Conservation (phyloP, 30 jellyfish, hydroid and myxozoan species). For the Rhopilema esculentum region DNA sequence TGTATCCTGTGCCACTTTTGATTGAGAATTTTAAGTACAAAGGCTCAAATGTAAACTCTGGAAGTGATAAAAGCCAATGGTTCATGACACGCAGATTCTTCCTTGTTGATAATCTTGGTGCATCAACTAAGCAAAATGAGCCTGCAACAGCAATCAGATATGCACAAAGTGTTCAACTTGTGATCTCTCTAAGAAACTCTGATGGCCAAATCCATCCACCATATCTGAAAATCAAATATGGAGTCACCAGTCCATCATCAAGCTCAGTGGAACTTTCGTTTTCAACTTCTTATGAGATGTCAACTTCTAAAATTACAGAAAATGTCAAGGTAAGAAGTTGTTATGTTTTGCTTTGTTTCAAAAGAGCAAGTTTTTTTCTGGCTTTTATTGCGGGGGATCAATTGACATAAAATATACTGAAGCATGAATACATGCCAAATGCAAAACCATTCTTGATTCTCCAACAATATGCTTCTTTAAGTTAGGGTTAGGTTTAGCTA, state of each 20-base stretch:
- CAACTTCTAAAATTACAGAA: conserved; percentile 44
- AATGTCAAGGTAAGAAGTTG: conserved; percentile 77
- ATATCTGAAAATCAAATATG: conserved; percentile 76
- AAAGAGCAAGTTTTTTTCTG: neutral
- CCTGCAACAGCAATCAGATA: conserved; percentile 70
- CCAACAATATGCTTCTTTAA: too few relatives aligned
- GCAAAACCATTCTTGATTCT: too few relatives aligned
- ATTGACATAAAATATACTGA: too few relatives aligned
- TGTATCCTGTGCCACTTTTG: conserved; percentile 89
- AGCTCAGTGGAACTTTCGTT: conserved; percentile 64
- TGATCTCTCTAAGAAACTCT: conserved; percentile 61
- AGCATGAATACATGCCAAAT: too few relatives aligned
- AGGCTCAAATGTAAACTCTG: conserved; percentile 68
- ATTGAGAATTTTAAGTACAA: conserved; percentile 57
- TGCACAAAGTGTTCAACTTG: conserved; percentile 74
- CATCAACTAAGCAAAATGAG: conserved; percentile 41
- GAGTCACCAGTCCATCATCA: conserved; percentile 42
- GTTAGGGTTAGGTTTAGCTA: too few relatives aligned
- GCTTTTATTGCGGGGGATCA: too few relatives aligned
- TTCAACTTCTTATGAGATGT: conserved; percentile 83
- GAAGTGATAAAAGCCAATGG: conserved; percentile 68
- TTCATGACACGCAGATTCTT: conserved; percentile 80
- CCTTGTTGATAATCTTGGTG: conserved; percentile 84
- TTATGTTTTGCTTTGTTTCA: conserved; percentile 3
- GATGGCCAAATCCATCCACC: conserved; percentile 98